Evolutionary conservation across 2,888 invertebrate species (phyloP).

Genomic region (Nephrotoma guestfalica): DNA sequence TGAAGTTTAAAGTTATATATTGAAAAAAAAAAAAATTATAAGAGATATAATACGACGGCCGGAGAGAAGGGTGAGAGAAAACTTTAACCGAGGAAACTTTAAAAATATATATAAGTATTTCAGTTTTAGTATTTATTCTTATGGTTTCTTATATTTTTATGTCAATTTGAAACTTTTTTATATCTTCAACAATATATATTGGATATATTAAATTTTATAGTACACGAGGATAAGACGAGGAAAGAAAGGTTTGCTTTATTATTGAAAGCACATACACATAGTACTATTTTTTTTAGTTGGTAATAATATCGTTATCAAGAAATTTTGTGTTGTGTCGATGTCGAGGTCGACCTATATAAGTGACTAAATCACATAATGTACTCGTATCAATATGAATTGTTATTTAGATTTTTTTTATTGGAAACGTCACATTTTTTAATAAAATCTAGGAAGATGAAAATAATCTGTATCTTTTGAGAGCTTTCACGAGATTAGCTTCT

Average conservation of each 20-base stretch:
- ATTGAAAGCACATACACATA: background rate
- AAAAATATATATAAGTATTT: background rate
- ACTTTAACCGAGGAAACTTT: background rate
- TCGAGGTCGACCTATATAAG: background rate
- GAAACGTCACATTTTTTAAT: background rate
- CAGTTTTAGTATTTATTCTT: background rate
- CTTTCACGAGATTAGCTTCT: background rate
- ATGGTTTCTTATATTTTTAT: background rate
- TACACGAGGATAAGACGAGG: background rate
- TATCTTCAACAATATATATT: background rate
- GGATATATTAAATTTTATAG: background rate
- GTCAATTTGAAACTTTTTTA: background rate
- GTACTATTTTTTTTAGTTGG: background rate
- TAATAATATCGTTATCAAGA: background rate
- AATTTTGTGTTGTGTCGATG: background rate
- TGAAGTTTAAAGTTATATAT: background rate
- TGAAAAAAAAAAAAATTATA: background rate
- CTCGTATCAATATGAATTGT: background rate
- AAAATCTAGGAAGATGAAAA: background rate
- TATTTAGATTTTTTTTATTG: background rate
- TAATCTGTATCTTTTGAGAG: background rate
- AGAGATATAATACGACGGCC: background rate
- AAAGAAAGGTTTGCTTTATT: background rate
- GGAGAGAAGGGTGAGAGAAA: background rate
- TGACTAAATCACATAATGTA: background rate